Conservation (phyloP, 2,888 invertebrate genomes). For the Clistopyga incitator region DNA sequence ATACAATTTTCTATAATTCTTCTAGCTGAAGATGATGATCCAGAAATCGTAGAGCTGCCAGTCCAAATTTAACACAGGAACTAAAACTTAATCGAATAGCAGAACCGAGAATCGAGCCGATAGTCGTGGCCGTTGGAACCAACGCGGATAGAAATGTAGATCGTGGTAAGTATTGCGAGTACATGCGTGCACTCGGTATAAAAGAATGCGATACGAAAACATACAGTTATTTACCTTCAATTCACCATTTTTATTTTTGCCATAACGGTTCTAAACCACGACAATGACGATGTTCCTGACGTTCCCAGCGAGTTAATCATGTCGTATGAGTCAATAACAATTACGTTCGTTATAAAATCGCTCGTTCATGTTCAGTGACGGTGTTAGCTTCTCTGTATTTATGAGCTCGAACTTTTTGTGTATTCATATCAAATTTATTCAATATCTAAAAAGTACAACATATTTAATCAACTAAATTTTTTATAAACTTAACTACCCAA, state of each 20-base stretch:
- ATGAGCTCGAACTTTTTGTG: neutral
- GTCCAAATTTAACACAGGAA: no score
- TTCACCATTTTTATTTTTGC: no score
- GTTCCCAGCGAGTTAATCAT: neutral
- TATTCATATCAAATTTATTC: no score
- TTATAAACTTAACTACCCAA: no score
- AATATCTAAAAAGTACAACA: no score
- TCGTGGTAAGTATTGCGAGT: neutral
- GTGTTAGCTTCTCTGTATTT: neutral
- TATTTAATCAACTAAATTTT: no score
- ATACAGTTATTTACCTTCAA: no score
- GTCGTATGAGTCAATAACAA: neutral
- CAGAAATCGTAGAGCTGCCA: neutral
- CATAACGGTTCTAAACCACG: no score
- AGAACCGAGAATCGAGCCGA: neutral
- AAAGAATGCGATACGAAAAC: conserved; percentile 63
- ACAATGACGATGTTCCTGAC: neutral
- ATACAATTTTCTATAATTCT: no score
- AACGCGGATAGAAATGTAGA: neutral
- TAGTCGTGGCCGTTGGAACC: neutral
- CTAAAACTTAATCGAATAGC: neutral
- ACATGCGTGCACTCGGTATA: neutral
- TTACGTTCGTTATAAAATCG: conserved; percentile 1
- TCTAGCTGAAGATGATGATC: neutral
- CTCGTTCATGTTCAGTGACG: neutral